A percentile compares a stretch with the other conserved stretches of the same genome.
Conservation (phyloP, 2,797 vertebrate genomes). For the Hemibagrus guttatus region DNA sequence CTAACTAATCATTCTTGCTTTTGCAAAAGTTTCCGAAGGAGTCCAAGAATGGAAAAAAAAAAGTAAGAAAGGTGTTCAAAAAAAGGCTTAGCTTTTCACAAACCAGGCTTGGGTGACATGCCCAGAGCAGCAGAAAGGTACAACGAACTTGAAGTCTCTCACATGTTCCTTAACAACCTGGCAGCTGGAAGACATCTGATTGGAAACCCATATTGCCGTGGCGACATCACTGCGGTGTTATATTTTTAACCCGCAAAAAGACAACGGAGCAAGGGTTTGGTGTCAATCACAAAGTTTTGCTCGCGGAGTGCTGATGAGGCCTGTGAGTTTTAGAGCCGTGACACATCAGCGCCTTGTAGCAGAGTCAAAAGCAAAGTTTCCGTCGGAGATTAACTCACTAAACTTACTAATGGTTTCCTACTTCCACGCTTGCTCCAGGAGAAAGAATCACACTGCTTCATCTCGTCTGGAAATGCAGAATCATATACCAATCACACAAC, state of each 20-base stretch:
- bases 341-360: slow-evolving; percentile 37
- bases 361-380: slow-evolving; percentile 42
- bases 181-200: slow-evolving; percentile 59
- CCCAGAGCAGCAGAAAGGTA: slow-evolving; percentile 50
- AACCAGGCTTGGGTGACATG: slow-evolving; percentile 50
- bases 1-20: slow-evolving; percentile 27
- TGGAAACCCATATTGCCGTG: slow-evolving; percentile 56
- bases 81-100: slow-evolving; percentile 43
- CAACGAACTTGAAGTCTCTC: slow-evolving; percentile 45
- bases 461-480: slow-evolving; percentile 6
- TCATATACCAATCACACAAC: not conserved
- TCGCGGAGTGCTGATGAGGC: slow-evolving; percentile 44
- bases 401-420: slow-evolving; percentile 26
- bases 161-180: slow-evolving; percentile 60
- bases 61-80: slow-evolving; percentile 58
- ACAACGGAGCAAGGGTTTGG: slow-evolving; percentile 45
- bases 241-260: slow-evolving; percentile 61
- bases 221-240: slow-evolving; percentile 53
- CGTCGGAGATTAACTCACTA: slow-evolving; percentile 23
- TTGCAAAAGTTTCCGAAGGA: slow-evolving; percentile 23
- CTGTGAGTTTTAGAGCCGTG: slow-evolving; percentile 32
- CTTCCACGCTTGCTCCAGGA: not conserved
- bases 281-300: slow-evolving; percentile 59
- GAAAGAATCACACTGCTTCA: slow-evolving; percentile 2
- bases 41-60: slow-evolving; percentile 63